phyloP scores from a whole-genome alignment of 2,797 vertebrate species.

The Helostoma temminkii region DNA sequence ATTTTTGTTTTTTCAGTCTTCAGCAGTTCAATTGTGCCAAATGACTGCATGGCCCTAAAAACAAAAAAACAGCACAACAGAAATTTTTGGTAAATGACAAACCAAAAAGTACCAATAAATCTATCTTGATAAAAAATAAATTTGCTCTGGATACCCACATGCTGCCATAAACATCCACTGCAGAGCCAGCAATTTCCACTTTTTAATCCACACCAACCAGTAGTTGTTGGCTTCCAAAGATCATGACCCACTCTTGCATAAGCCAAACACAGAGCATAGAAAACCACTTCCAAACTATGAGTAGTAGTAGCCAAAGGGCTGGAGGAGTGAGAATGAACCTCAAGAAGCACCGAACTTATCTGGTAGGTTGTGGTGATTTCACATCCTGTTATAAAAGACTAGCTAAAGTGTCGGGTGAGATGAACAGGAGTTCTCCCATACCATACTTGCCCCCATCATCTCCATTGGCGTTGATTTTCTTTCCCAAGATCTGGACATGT shows the following conservation, averaged over 20 bases:
- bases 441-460: slow-evolving; percentile 90
- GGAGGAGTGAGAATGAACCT: not conserved
- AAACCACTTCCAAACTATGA: slow-evolving; percentile 26
- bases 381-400: slow-evolving; percentile 23
- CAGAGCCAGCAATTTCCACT: slow-evolving; percentile 30
- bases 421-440: slow-evolving; percentile 84
- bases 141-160: slow-evolving; percentile 34
- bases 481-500: slow-evolving; percentile 86
- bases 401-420: slow-evolving; percentile 63
- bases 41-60: not conserved
- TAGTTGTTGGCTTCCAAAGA: slow-evolving; percentile 29
- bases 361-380: not conserved
- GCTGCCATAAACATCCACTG: slow-evolving; percentile 27
- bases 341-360: slow-evolving; percentile 1
- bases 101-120: slow-evolving; percentile 3
- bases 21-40: not conserved
- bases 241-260: slow-evolving; percentile 15
- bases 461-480: slow-evolving; percentile 87
- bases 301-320: slow-evolving; percentile 16
- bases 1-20: no score
- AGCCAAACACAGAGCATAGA: slow-evolving; percentile 31
- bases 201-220: slow-evolving; percentile 34
- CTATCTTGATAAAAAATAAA: slow-evolving; percentile 26
- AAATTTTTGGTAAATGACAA: slow-evolving; percentile 13
- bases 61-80: not conserved